Evolutionary conservation across 2,113 vertebrate genomes (phyloP).

Genomic region (Emydocephalus ijimae): DNA sequence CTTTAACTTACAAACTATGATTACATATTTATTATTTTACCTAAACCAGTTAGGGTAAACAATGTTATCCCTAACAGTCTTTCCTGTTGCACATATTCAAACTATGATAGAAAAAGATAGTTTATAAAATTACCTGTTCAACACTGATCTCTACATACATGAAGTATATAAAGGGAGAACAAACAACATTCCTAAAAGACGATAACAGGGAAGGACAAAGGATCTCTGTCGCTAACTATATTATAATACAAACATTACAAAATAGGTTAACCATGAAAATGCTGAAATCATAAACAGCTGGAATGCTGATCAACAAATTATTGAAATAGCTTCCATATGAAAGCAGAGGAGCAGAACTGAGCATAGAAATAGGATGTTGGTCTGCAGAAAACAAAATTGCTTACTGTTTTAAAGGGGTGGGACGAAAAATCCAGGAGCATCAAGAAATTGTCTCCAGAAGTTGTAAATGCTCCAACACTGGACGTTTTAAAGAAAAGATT

Average conservation of each 20-base stretch:
- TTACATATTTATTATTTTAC: no score
- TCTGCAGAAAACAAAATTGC: not conserved
- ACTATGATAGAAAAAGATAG: not conserved
- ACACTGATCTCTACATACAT: not conserved
- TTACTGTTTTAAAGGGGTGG: not conserved
- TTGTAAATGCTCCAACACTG: no score
- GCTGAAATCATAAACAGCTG: not conserved
- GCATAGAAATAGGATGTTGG: not conserved
- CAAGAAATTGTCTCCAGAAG: not conserved
- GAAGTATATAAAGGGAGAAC: not conserved
- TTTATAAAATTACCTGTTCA: not conserved
- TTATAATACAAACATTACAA: not conserved
- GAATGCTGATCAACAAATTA: not conserved
- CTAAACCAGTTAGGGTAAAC: no score
- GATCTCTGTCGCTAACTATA: not conserved
- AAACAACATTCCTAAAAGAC: not conserved
- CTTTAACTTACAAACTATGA: no score
- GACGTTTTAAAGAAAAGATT: no score
- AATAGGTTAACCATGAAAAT: not conserved
- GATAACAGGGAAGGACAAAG: not conserved
- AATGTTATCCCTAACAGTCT: no score
- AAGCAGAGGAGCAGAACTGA: not conserved
- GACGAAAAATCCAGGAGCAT: not conserved
- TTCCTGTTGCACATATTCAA: not conserved
- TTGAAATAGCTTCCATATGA: not conserved